phyloP scores from a whole-genome alignment of 2,113 vertebrate genomes.

The Nematolebias whitei region DNA sequence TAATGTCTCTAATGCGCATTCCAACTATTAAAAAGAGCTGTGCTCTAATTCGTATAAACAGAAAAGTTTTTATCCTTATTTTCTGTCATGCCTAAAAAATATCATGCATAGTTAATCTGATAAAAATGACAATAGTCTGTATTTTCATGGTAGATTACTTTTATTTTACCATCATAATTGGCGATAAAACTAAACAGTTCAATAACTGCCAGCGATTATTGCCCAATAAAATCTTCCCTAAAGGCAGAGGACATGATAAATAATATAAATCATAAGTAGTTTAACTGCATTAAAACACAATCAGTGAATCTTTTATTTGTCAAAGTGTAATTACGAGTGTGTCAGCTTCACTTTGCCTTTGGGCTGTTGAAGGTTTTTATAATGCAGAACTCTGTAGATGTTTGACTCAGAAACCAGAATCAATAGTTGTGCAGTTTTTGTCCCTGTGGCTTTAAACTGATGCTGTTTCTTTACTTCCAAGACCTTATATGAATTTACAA shows the following conservation, averaged over 20 bases:
- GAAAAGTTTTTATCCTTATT: neutral
- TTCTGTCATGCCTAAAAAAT: neutral
- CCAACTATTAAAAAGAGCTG: neutral
- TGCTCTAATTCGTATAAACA: neutral
- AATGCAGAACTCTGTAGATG: constrained; percentile 21
- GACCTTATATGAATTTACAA: constrained; percentile 9
- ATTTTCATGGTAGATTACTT: neutral
- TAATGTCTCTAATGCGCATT: constrained; percentile 15
- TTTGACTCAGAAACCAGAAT: constrained; percentile 10
- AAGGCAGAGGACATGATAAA: constrained; percentile 16
- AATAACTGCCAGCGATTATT: constrained; percentile 26
- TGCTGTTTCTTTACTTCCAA: constrained; percentile 38
- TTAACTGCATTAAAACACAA: constrained; percentile 5
- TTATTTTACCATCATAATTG: constrained; percentile 3
- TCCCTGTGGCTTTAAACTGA: constrained; percentile 33
- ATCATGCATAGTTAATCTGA: neutral
- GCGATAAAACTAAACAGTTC: constrained; percentile 26
- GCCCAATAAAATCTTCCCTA: constrained; percentile 24
- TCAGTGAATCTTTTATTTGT: neutral
- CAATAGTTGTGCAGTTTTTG: constrained; percentile 22
- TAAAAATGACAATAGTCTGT: neutral
- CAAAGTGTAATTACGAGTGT: constrained; percentile 8
- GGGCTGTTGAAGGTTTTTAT: constrained; percentile 34
- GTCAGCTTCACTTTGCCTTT: constrained; percentile 13
- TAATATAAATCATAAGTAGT: constrained; percentile 10